phyloP scores from a whole-genome alignment of 2,113 vertebrate genomes.

The Xenopus tropicalis region DNA sequence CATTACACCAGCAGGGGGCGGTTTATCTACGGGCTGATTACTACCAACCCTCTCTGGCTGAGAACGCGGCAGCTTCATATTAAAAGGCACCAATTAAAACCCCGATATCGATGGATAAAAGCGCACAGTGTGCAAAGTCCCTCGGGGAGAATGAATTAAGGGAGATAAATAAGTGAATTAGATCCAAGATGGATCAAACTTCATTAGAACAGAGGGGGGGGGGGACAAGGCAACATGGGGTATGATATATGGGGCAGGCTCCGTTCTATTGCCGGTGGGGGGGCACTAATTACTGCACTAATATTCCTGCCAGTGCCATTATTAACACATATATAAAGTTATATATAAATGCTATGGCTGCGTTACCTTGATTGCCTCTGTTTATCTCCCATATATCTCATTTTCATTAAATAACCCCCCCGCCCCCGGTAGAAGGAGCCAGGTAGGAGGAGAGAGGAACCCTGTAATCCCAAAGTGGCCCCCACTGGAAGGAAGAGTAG shows the following conservation, averaged over 20 bases:
- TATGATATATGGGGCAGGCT: background rate
- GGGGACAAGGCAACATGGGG: background rate
- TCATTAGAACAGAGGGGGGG: background rate
- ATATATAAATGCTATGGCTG: no score
- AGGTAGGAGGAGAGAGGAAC: no score
- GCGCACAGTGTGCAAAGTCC: background rate
- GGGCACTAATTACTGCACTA: background rate
- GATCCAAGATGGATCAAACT: background rate
- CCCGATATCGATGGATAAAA: background rate
- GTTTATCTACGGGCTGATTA: no score
- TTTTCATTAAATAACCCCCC: no score
- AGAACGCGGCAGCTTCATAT: background rate
- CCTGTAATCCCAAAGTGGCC: no score
- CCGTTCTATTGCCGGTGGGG: background rate
- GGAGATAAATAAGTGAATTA: background rate
- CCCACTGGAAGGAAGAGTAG: no score
- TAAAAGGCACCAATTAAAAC: background rate
- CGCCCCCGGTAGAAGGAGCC: no score
- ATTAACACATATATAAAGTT: no score
- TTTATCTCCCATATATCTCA: no score
- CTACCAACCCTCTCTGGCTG: no score
- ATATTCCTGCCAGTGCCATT: background rate
- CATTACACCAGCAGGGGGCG: no score
- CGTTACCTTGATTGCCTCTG: no score
- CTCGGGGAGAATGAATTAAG: background rate